Percentiles rank a stretch among this genome's conserved stretches.
Conservation (phyloP, 35 echinoderm and acorn worm species). For the Lytechinus pictus region DNA sequence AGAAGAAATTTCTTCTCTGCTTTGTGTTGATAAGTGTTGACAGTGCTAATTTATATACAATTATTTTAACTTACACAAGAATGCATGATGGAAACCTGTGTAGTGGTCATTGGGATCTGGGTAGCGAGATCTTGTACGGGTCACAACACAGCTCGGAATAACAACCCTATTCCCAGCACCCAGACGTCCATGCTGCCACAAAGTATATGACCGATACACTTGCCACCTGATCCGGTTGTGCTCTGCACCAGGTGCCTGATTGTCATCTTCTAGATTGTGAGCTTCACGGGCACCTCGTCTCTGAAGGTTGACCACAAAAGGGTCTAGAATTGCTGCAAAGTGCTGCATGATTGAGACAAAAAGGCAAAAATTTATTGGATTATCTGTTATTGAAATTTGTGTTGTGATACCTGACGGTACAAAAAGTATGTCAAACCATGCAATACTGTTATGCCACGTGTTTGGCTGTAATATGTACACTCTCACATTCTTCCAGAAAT, state of each 20-base stretch:
- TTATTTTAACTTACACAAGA: background rate
- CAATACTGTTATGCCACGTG: no score
- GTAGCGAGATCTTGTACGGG: background rate
- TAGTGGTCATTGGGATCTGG: slow-evolving; percentile 39
- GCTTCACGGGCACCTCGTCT: background rate
- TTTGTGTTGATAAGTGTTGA: no score
- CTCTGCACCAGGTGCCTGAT: slow-evolving; percentile 30
- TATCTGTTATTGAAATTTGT: no score
- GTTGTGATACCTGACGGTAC: no score
- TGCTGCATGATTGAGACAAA: no score
- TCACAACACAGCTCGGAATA: slow-evolving; percentile 39
- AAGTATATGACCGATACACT: background rate
- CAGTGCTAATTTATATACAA: no score
- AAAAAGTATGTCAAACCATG: no score
- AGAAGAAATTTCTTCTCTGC: no score
- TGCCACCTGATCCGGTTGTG: slow-evolving; percentile 18
- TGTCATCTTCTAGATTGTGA: background rate
- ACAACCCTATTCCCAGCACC: slow-evolving; percentile 53
- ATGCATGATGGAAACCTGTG: slow-evolving; percentile 16
- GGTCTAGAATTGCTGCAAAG: background rate
- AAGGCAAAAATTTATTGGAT: no score
- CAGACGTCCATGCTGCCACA: slow-evolving; percentile 42
- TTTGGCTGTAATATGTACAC: no score
- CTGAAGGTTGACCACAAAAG: background rate
- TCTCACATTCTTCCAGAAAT: no score